phyloP scores from a whole-genome alignment of 2,797 vertebrate genomes.

The Etheostoma nigrum region DNA sequence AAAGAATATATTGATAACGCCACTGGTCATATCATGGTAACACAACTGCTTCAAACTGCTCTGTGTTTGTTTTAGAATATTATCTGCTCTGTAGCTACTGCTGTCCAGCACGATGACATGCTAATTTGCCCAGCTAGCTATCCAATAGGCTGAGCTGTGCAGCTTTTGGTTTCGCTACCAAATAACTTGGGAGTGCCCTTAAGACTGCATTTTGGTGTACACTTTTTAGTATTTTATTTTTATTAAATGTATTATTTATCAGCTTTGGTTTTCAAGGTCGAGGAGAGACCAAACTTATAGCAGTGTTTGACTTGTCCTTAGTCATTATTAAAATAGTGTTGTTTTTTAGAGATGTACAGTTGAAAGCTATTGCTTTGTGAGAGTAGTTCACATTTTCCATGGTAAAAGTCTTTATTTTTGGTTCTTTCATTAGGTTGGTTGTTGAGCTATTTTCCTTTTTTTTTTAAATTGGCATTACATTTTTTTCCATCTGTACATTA shows the following conservation, averaged over 20 bases:
- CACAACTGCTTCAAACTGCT: constrained; percentile 75
- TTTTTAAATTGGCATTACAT: not conserved
- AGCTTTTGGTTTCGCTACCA: constrained; percentile 69
- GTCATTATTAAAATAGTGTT: not conserved
- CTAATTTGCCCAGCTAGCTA: constrained; percentile 46
- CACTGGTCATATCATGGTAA: constrained; percentile 8
- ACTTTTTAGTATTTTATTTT: not conserved
- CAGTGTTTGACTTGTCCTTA: not conserved
- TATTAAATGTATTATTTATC: not conserved
- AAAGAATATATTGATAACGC: not conserved
- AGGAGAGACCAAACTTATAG: not conserved
- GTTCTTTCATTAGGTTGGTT: not conserved
- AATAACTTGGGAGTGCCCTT: not conserved
- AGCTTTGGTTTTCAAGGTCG: not conserved
- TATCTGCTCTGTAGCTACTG: constrained; percentile 55
- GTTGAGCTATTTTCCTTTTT: not conserved
- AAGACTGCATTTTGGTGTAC: constrained; percentile 34
- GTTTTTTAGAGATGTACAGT: not conserved
- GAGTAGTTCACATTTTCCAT: not conserved
- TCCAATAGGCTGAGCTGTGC: constrained; percentile 51
- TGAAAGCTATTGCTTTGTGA: not conserved
- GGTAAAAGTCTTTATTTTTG: not conserved
- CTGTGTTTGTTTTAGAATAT: constrained; percentile 52
- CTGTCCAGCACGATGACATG: constrained; percentile 46
- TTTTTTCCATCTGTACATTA: too few relatives aligned